Evolutionary conservation across 2,797 vertebrate species (phyloP), one percentile per base, ranked within the genome.

Genomic region (Characodon lateralis): DNA sequence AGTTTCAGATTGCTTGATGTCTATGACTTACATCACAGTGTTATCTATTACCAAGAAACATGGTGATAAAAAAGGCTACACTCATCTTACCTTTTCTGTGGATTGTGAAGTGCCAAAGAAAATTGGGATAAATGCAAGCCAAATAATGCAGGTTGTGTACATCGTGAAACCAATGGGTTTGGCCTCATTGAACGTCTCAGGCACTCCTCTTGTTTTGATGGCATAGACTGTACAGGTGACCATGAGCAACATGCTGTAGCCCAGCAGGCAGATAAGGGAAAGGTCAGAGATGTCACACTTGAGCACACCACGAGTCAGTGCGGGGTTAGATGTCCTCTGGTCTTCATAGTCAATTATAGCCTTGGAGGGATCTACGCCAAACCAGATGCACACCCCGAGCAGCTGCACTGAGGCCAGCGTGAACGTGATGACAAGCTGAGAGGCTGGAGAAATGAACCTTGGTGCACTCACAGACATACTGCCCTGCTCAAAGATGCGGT

Each of bases 81-180:
- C 28, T 28, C 10, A n/a, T n/a, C 93, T 94, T 96, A 99, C 98
- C 97, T 99, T 99, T 90, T 99, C 98, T 0, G 97, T 98, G 0
- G 98, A 99, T 93, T 99, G 98, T 0, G 98, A 98, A 1, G 98
- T 99, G 85, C 98, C 98, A 55, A 99, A 99, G 96, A 99, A 99
- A 93, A 99, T 99, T 69, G 98, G 98, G 92, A 99, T 99, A 96
- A 99, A 99, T 73, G 98, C 98, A 24, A 99, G 96, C 98, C 98
- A 99, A 86, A 99, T 98, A 72, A 99, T 99, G 93, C 98, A 99
- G 88, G 98, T 99, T 86, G 98, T 99, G 93, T 99, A 99, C 98
- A 99, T 99, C 91, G 98, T 99, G 91, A 99, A 99, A 88, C 98
- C 98, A 14, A 99, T 99, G 89, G 98, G 98, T 92, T 99, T 99